Evolutionary conservation across 1,140 invertebrate genomes (phyloP), one percentile per base, ranked within the genome.

Genomic region (Diachasmimorpha longicaudata): DNA sequence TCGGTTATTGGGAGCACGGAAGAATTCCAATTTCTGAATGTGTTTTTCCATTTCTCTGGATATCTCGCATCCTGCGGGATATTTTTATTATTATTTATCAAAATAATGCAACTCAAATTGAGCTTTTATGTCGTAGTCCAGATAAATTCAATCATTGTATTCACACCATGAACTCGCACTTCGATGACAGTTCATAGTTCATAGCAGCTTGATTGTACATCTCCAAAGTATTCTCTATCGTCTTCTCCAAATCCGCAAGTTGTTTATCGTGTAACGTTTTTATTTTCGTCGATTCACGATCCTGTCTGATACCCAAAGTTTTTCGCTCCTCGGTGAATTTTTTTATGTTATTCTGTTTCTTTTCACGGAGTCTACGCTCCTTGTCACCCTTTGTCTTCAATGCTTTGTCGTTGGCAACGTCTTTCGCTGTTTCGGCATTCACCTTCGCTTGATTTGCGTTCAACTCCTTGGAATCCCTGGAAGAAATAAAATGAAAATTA

Each of bases 291-390:
- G 95, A 96, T 84, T 99, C 97, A 77, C 96, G 94, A 58, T 92
- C 93, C 83, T 99, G 98, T 82, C 97, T 98, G 77, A 97, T 95
- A 31, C 94, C 93, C 70, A 93, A 91, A 74, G 90, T 94, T 91
- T 98, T 99, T 76, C 97, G 92, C 87, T 99, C 98, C 80, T 99
- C 98, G 90, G 99, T 95, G 85, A 99, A 99, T 83, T 98, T 97
- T 88, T 99, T 99, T 6, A 97, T 98, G 88, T 99, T 99, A 84
- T 99, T 99, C 81, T 99, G 97, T 84, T 99, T 98, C 82, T 99
- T 97, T 87, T 99, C 98, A 77, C 97, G 92, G 25, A 97, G 89
- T 31, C 95, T 91, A 77, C 98, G 91, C 82, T 99, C 99, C 82
- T 98, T 96, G 85, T 99, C 99, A 42, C 97, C 97, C 86, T 99